Conservation (phyloP, 2,888 invertebrate species). For the Platycnemis pennipes region DNA sequence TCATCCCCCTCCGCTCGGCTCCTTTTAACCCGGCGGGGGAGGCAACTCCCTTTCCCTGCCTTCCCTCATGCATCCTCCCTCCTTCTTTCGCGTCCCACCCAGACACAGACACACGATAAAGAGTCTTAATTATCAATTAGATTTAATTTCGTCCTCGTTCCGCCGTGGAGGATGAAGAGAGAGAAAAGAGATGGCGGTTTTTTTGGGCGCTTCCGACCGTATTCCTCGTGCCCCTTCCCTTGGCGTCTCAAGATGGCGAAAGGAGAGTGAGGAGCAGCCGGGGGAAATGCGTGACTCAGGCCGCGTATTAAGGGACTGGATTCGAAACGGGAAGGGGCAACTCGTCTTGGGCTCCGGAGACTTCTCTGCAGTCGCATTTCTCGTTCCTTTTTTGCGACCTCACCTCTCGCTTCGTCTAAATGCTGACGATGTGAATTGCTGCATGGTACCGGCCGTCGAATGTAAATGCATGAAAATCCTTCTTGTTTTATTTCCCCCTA, state of each 20-base stretch:
- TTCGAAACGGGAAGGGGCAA: not conserved
- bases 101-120: constrained; percentile 36
- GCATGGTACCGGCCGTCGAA: not conserved
- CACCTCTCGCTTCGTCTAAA: not conserved
- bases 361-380: not conserved
- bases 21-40: not conserved
- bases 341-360: not conserved
- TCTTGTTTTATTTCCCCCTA: not conserved
- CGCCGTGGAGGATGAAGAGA: not conserved
- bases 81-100: not conserved
- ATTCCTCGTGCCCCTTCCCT: not conserved
- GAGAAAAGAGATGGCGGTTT: not conserved
- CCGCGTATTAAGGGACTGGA: not conserved
- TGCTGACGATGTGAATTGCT: constrained; percentile 8
- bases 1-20: not conserved
- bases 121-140: constrained; percentile 68
- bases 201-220: constrained; percentile 5
- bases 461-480: not conserved
- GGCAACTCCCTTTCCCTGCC: not conserved
- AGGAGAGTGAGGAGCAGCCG: not conserved
- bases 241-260: constrained; percentile 9
- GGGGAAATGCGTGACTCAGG: not conserved
- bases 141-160: constrained; percentile 60
- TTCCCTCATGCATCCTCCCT: not conserved
- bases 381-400: not conserved